Base-by-base conservation (phyloP, 2,888 invertebrate species). In the Phyllotreta striolata region DNA sequence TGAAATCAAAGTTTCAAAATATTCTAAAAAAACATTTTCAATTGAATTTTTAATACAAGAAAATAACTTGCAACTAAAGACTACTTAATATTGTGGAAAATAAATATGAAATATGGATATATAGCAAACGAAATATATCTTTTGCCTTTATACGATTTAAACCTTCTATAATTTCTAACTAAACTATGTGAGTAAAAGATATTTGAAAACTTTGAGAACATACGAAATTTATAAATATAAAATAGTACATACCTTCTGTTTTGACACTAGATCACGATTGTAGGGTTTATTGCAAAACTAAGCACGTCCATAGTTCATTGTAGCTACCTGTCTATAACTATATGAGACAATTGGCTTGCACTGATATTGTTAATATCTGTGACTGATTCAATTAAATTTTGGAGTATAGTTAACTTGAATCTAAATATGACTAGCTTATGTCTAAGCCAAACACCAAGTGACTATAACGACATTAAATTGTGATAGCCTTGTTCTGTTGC, bases 391-490 rank as follows among this genome's bases (percentile, higher is more conserved):
- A 82, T 82, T 82, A 82, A 79, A 80, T 80, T 80, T 79, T 76
- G 80, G 79, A 79, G 79, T 77, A 78, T 76, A 79, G 77, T 79
- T 79, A 80, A 79, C 78, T 78, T 74, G 74, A 77, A 80, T 80
- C 80, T 79, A 79, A 80, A 82, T 81, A 79, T 80, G 81, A 80
- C 81, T 81, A 79, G 80, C 81, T 81, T 81, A 81, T 81, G 81
- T 80, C 81, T 81, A 79, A 80, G 81, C 81, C 81, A 79, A 80
- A 80, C 80, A 79, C 78, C 81, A 81, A 82, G 81, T 81, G 82
- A 81, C 79, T 82, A 81, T 82, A 82, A 82, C 82, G 78, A 80
- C 78, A 82, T 82, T 82, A 82, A 81, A 80, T 79, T 79, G 79
- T 82, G 82, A 82, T 82, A 82, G 80, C 80, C 80, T 80, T 81